Evolutionary conservation across 2,113 vertebrate genomes (phyloP).

Genomic region (Ctenodactylus gundi): DNA sequence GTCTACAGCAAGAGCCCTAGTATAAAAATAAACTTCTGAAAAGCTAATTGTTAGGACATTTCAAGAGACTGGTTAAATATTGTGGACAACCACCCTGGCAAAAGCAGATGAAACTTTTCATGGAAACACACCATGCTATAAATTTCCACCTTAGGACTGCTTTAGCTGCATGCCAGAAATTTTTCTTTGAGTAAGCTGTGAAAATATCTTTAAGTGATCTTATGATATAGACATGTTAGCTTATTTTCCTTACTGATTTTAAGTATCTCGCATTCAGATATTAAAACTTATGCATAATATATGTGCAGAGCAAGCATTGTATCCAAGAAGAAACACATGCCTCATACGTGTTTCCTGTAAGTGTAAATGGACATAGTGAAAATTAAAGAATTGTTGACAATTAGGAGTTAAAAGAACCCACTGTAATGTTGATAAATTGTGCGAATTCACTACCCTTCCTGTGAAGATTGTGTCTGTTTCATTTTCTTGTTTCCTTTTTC

Average conservation of each 20-base stretch:
- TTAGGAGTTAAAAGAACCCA: not conserved
- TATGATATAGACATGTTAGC: not conserved
- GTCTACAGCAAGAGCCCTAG: too few species aligned
- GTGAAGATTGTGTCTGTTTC: not conserved
- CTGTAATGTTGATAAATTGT: not conserved
- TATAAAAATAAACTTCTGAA: not conserved
- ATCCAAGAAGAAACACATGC: not conserved
- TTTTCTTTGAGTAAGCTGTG: too few species aligned
- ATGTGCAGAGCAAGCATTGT: not conserved
- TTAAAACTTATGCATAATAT: not conserved
- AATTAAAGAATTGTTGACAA: not conserved
- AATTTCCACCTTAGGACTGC: not conserved
- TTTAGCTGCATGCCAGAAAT: not conserved
- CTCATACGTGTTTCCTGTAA: not conserved
- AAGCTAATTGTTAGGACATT: not conserved
- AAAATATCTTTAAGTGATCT: too few species aligned
- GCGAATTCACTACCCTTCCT: not conserved
- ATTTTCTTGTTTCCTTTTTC: not conserved
- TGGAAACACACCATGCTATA: not conserved
- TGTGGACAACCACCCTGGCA: rapidly evolving
- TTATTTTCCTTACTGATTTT: not conserved
- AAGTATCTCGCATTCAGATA: not conserved
- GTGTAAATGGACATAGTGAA: not conserved
- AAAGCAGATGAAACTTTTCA: not conserved
- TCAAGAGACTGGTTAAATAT: not conserved